Percentiles rank a stretch among this genome's conserved stretches.
phyloP scores from a whole-genome alignment of 2,888 invertebrate species.

The Phaedon cochleariae region DNA sequence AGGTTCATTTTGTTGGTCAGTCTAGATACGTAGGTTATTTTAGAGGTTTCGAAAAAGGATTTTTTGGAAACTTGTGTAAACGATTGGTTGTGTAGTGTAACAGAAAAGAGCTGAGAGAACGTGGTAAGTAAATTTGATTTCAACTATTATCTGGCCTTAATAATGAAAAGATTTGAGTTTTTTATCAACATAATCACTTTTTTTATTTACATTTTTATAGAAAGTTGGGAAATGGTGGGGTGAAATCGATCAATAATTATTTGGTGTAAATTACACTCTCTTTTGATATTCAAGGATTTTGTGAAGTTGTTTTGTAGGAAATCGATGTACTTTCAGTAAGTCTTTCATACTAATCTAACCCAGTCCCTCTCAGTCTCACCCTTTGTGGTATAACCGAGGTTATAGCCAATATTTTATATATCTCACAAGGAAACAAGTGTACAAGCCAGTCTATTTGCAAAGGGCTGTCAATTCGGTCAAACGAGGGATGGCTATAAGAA shows the following conservation, averaged over 20 bases:
- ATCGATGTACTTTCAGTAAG: not conserved
- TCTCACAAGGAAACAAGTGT: conserved; percentile 22
- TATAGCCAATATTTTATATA: conserved; percentile 15
- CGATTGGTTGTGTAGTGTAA: conserved; percentile 27
- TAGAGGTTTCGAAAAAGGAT: conserved; percentile 21
- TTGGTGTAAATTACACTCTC: conserved; percentile 17
- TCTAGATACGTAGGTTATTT: conserved; percentile 25
- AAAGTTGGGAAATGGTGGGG: conserved; percentile 13
- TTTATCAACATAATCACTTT: conserved; percentile 13
- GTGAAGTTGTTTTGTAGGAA: conserved; percentile 12
- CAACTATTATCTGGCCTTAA: conserved; percentile 19
- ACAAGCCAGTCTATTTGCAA: conserved; percentile 22
- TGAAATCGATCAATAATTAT: no score
- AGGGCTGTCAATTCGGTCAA: conserved; percentile 18
- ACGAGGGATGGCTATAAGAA: conserved; percentile 18
- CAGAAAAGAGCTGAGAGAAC: conserved; percentile 23
- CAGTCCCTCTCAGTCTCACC: conserved; percentile 10
- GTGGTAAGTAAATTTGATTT: conserved; percentile 24
- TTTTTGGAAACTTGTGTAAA: conserved; percentile 26
- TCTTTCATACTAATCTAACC: conserved; percentile 4
- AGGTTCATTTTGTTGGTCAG: conserved; percentile 25
- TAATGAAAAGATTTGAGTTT: conserved; percentile 14
- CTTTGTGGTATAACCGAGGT: conserved; percentile 14
- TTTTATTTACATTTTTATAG: conserved; percentile 13
- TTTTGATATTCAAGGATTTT: conserved; percentile 7